phyloP scores from a whole-genome alignment of 2,797 vertebrate genomes.

The Florisuga fusca region DNA sequence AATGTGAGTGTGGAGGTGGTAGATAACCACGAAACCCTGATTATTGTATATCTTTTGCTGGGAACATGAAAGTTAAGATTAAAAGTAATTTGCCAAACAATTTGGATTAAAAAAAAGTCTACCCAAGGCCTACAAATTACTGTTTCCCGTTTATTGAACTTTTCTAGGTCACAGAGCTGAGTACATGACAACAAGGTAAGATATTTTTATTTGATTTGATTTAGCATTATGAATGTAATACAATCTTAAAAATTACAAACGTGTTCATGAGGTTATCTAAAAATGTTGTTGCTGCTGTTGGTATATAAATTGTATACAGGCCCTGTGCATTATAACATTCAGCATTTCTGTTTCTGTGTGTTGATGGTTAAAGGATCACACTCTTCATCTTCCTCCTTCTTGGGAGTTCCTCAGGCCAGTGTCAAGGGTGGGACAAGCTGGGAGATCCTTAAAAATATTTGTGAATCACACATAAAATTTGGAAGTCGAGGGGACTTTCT shows the following conservation, averaged over 20 bases:
- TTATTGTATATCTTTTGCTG: background rate
- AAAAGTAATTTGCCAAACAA: background rate
- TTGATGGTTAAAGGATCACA: background rate
- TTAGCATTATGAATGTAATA: background rate
- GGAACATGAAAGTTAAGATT: background rate
- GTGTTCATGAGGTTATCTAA: background rate
- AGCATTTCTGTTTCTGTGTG: background rate
- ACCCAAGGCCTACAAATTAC: background rate
- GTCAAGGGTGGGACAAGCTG: background rate
- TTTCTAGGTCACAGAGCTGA: slow-evolving; percentile 92
- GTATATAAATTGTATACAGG: background rate
- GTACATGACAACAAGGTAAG: slow-evolving; percentile 98
- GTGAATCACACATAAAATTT: background rate
- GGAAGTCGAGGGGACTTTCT: background rate
- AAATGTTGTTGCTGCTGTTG: background rate
- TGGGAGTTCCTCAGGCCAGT: background rate
- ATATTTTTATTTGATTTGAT: background rate
- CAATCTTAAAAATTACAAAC: background rate
- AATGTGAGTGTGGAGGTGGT: background rate
- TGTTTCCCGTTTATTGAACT: slow-evolving; percentile 43
- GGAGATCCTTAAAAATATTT: background rate
- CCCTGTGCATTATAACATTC: background rate
- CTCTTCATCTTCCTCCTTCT: background rate
- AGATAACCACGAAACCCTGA: background rate
- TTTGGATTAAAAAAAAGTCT: background rate